These are phyloP conservation scores for Lytechinus variegatus DNA, from an alignment of 35 echinoderm and acorn worm genomes.

Conservation along the genomic window DNA sequence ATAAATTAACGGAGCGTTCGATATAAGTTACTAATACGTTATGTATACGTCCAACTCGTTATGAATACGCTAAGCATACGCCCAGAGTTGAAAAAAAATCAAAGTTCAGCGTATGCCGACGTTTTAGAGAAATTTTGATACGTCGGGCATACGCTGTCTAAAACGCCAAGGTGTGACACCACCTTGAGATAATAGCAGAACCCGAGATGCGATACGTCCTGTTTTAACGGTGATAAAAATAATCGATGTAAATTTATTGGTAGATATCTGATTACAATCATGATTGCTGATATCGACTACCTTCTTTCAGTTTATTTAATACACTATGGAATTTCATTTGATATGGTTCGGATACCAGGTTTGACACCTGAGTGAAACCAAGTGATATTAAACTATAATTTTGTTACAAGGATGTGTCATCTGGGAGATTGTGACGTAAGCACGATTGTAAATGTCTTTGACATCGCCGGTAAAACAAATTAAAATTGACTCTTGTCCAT, in stretches of 20 bases:
- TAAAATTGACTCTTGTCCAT: constrained; percentile 13
- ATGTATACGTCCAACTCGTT: too few species aligned
- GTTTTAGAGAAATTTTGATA: too few species aligned
- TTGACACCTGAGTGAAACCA: background rate
- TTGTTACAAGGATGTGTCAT: background rate
- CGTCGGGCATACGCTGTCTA: too few species aligned
- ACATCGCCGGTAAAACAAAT: constrained; percentile 11
- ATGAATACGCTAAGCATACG: too few species aligned
- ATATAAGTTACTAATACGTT: too few species aligned
- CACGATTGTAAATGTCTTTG: constrained; percentile 3
- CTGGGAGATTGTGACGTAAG: background rate
- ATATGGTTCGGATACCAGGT: background rate
- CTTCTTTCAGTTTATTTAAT: background rate
- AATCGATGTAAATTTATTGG: background rate
- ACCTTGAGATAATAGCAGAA: too few species aligned
- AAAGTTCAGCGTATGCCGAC: too few species aligned
- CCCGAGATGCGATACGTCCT: too few species aligned
- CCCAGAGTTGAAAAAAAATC: too few species aligned
- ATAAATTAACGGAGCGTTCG: too few species aligned
- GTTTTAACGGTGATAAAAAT: too few species aligned
- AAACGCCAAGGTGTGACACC: too few species aligned
- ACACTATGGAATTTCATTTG: background rate
- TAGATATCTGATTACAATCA: constrained; percentile 4
- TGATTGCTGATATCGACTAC: background rate
- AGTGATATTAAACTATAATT: background rate